Evolutionary conservation across 2,797 vertebrate genomes (phyloP), one percentile per base, ranked within the genome.

Genomic region (Pseudomugil gertrudae): DNA sequence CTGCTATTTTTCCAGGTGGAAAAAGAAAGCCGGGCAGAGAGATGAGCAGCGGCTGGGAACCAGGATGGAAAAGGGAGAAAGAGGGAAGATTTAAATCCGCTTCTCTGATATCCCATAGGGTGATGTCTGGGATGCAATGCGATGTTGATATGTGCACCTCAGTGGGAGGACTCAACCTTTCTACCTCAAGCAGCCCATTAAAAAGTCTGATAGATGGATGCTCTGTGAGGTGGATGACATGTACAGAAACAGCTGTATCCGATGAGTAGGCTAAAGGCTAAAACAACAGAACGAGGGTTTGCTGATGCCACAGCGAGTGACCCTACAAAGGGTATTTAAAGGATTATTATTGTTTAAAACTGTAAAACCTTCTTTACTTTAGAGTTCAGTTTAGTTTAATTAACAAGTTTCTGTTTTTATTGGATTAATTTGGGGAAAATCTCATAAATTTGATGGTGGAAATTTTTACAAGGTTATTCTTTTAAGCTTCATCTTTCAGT

Each of bases 1-100:
- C 72, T 81, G 78, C 74, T 92, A 84, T 91, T 90, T 93, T 90
- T 90, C 84, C 91, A 93, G 92, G 91, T 92, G 91, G 88, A 80
- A 55, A 83, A 63, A 52, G 65, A 66, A 72, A 75, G 57, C 15
- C 61, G 63, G 72, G 13, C 33, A 6, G 58, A 57, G 69, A 76
- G 65, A 69, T 15, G 50, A 69, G 67, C 56, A 75, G 64, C 72
- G 38, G 66, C 73, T 57, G 70, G 63, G 66, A 74, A 71, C 9
- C 21, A 29, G 60, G 56, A 55, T 47, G 65, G 57, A 63, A 61
- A 62, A 32, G 33, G 57, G 56, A 38, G 58, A 71, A 54, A 43
- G 61, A 27, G 5, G 57, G 70, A 84, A 85, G 83, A 90, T 89
- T 91, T 87, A 90, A 84, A 78, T 55, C n/a, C 21, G 14, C 24